Percentiles rank a stretch among this genome's conserved stretches.
Evolutionary conservation across 1,140 invertebrate species (phyloP).

Genomic region (Sipha flava): DNA sequence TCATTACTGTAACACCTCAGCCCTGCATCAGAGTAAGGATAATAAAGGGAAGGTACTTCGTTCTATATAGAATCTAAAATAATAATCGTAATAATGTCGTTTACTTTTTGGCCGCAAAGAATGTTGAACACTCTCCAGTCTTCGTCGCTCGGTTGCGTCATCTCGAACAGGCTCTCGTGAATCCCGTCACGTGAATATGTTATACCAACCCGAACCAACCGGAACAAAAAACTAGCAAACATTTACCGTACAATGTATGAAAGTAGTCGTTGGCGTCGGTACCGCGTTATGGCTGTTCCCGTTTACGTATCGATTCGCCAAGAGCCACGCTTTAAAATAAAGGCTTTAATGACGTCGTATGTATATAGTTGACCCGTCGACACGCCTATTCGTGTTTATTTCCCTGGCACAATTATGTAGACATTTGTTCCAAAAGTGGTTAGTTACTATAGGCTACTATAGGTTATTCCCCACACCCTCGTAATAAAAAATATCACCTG

Average conservation of each 20-base stretch:
- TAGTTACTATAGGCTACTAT: too few species aligned
- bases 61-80: too few species aligned
- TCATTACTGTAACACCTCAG: too few species aligned
- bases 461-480: too few species aligned
- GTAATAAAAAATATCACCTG: too few species aligned
- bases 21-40: too few species aligned
- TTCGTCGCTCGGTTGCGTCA: neutral
- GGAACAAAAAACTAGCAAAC: neutral
- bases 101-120: neutral
- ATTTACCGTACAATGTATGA: neutral
- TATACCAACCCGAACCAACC: neutral
- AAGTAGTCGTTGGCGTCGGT: neutral
- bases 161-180: neutral
- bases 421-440: too few species aligned
- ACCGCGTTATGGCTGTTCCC: neutral
- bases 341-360: constrained; percentile 10
- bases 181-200: neutral
- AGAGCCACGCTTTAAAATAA: constrained; percentile 3
- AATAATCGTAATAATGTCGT: neutral
- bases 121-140: constrained; percentile 23
- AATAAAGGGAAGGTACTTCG: too few species aligned
- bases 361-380: neutral
- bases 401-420: too few species aligned
- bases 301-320: neutral
- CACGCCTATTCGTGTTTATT: neutral